A percentile compares a stretch with the other conserved stretches of the same genome.
Conservation (phyloP, 2,888 invertebrate genomes). For the Synergus umbraculus region DNA sequence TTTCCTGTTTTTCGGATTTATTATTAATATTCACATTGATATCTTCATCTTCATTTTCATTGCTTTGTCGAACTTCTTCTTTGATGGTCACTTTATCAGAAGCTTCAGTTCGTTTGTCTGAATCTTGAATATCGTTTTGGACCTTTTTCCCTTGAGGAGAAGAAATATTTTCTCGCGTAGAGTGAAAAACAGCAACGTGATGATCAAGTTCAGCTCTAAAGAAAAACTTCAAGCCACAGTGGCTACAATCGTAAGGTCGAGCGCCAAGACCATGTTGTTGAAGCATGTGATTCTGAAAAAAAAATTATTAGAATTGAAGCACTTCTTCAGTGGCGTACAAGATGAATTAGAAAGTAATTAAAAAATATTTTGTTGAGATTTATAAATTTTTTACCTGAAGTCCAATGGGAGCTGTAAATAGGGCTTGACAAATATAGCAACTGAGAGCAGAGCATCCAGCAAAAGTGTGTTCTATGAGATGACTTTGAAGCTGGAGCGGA, state of each 20-base stretch:
- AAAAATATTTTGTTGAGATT: not conserved
- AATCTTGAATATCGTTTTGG: slow-evolving; percentile 30
- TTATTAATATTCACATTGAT: slow-evolving; percentile 30
- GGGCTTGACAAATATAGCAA: slow-evolving; percentile 92
- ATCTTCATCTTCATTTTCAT: slow-evolving; percentile 47
- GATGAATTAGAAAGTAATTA: no score
- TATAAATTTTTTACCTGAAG: slow-evolving; percentile 74
- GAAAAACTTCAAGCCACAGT: slow-evolving; percentile 92
- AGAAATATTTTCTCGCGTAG: slow-evolving; percentile 46
- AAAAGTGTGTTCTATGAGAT: slow-evolving; percentile 95
- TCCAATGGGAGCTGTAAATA: slow-evolving; percentile 90
- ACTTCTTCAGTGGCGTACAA: not conserved
- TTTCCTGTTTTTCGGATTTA: not conserved
- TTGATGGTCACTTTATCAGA: slow-evolving; percentile 61
- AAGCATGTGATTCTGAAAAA: slow-evolving; percentile 86
- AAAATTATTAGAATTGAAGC: not conserved
- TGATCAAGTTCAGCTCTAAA: slow-evolving; percentile 95
- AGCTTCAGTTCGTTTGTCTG: slow-evolving; percentile 41
- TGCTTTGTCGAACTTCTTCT: slow-evolving; percentile 61
- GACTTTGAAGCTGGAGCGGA: slow-evolving; percentile 89
- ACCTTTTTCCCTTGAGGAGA: slow-evolving; percentile 47
- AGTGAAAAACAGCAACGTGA: slow-evolving; percentile 79
- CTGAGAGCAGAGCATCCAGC: slow-evolving; percentile 90
- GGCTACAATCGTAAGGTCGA: slow-evolving; percentile 90
- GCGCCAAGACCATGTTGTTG: slow-evolving; percentile 88